These are phyloP conservation scores for Maylandia zebra DNA, from an alignment of 2,113 vertebrate genomes.

Conservation along the genomic window DNA sequence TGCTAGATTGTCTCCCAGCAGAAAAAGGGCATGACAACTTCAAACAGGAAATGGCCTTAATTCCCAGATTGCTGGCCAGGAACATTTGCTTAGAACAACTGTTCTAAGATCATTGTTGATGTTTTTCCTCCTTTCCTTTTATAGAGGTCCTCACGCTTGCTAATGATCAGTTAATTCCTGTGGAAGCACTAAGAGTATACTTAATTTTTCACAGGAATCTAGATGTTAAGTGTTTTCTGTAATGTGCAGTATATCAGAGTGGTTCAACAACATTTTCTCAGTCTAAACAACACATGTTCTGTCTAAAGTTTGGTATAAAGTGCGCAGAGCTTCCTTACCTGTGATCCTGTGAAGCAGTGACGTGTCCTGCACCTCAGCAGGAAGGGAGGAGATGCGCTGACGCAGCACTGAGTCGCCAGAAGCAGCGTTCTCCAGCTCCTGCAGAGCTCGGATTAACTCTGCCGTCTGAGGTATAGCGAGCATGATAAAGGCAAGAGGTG, in stretches of 20 bases:
- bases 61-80: not conserved
- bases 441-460: slow-evolving; percentile 92
- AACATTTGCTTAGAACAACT: not conserved
- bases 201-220: not conserved
- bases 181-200: not conserved
- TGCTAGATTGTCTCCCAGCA: not conserved
- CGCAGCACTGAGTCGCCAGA: slow-evolving; percentile 90
- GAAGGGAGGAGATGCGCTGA: slow-evolving; percentile 92
- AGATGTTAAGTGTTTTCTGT: not conserved
- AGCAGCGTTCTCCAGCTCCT: slow-evolving; percentile 96
- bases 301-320: not conserved
- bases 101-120: not conserved
- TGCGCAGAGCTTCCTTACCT: slow-evolving; percentile 68
- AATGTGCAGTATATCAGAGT: not conserved
- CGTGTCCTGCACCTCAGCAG: slow-evolving; percentile 92
- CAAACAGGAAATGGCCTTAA: not conserved
- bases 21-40: not conserved
- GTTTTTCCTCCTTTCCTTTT: not conserved
- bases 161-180: not conserved
- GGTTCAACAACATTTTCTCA: not conserved
- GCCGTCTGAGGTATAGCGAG: slow-evolving; percentile 75
- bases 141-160: not conserved
- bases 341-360: slow-evolving; percentile 93
- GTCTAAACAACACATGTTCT: not conserved
- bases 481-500: not conserved